phyloP scores from a whole-genome alignment of 37 sponge, comb jelly and placozoan genomes.

The Halichondria panicea region DNA sequence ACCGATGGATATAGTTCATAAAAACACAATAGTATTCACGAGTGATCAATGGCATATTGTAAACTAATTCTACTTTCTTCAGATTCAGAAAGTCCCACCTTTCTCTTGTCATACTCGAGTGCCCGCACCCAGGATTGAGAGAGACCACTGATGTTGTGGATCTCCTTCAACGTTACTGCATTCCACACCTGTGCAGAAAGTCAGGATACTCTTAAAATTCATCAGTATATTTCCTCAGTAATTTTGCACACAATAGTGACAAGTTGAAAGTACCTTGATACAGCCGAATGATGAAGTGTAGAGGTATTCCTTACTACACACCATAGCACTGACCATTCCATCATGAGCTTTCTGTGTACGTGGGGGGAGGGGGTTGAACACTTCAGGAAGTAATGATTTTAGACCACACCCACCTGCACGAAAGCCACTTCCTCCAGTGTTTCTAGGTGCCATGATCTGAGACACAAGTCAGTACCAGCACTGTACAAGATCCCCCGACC shows the following conservation, averaged over 20 bases:
- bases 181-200: conserved; percentile 63
- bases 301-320: conserved; percentile 61
- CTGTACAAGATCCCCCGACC: conserved; percentile 72
- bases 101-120: conserved; percentile 72
- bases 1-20: too few species aligned
- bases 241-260: neutral
- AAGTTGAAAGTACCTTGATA: conserved; percentile 60
- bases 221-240: neutral
- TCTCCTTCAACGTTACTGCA: conserved; percentile 64
- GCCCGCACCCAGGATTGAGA: conserved; percentile 83
- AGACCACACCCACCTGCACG: conserved; percentile 48
- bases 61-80: too few species aligned
- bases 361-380: too few species aligned
- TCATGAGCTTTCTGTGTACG: conserved; percentile 67
- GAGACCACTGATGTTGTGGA: conserved; percentile 55
- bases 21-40: too few species aligned
- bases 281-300: conserved; percentile 70
- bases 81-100: too few species aligned
- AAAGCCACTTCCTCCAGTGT: conserved; percentile 64
- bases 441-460: conserved; percentile 81
- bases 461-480: conserved; percentile 69
- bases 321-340: conserved; percentile 74
- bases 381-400: too few species aligned
- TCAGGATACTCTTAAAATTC: neutral
- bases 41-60: too few species aligned